phyloP scores from a whole-genome alignment of 1,140 invertebrate genomes.

The Atta texana region DNA sequence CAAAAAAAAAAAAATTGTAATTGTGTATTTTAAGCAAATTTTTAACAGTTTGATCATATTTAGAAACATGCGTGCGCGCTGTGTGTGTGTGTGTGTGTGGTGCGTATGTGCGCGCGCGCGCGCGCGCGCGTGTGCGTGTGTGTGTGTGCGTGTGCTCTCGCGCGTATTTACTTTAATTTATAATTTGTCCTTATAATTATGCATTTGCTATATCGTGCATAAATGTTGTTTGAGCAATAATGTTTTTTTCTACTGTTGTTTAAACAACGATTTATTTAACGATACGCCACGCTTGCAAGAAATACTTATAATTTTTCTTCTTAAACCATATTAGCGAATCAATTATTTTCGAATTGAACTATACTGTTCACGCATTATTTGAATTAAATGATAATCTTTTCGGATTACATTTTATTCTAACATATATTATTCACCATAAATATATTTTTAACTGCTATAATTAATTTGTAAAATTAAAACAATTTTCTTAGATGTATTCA shows the following conservation, averaged over 20 bases:
- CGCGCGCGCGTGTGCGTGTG: not conserved
- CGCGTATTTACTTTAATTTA: not conserved
- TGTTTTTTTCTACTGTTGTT: not conserved
- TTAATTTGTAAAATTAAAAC: too few relatives aligned
- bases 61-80: not conserved
- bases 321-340: not conserved
- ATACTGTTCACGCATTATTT: not conserved
- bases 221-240: not conserved
- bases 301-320: not conserved
- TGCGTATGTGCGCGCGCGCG: not conserved
- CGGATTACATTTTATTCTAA: too few relatives aligned
- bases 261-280: not conserved
- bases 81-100: not conserved
- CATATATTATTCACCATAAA: too few relatives aligned
- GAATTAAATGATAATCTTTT: not conserved
- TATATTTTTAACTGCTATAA: too few relatives aligned
- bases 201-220: not conserved
- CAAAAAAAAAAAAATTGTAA: not conserved
- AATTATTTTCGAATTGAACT: not conserved
- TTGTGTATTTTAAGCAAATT: not conserved
- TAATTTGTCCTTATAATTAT: not conserved
- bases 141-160: not conserved
- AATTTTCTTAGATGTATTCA: too few relatives aligned
- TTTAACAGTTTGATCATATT: not conserved
- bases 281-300: not conserved